Conservation (phyloP, 1,140 invertebrate genomes). For the Aphis gossypii region DNA sequence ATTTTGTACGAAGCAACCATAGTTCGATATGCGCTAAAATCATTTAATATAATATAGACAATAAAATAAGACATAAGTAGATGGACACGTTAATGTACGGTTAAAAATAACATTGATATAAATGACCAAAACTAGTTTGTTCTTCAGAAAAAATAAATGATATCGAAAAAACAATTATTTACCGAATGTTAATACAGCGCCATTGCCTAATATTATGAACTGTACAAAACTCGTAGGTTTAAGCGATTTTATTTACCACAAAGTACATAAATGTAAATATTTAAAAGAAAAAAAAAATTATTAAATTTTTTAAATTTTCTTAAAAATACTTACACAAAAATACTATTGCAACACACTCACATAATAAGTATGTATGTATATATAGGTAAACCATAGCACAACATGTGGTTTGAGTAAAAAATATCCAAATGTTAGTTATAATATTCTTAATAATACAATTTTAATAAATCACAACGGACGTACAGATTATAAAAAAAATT, state of each 20-base stretch:
- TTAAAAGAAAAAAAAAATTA: constrained; percentile 27
- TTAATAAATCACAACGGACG: constrained; percentile 40
- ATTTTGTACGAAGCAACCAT: neutral
- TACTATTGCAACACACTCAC: neutral
- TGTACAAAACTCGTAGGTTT: neutral
- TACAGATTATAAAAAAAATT: constrained; percentile 37
- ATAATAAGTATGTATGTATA: neutral
- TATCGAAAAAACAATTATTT: neutral
- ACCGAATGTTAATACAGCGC: neutral
- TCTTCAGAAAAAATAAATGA: neutral
- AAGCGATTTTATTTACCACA: neutral
- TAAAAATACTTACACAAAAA: constrained; percentile 6
- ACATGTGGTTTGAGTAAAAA: constrained; percentile 39
- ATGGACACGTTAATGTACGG: neutral
- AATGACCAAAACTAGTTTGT: neutral
- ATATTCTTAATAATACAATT: constrained; percentile 35
- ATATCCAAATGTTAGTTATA: constrained; percentile 33
- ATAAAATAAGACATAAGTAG: neutral
- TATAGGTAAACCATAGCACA: constrained; percentile 5
- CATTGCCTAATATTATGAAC: neutral
- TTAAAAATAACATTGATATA: neutral
- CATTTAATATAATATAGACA: neutral
- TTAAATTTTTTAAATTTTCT: neutral
- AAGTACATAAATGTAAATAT: neutral
- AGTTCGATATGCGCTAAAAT: neutral